These are phyloP conservation scores for Drosophila miranda DNA, from an alignment of 1,140 invertebrate genomes.

Conservation along the genomic window DNA sequence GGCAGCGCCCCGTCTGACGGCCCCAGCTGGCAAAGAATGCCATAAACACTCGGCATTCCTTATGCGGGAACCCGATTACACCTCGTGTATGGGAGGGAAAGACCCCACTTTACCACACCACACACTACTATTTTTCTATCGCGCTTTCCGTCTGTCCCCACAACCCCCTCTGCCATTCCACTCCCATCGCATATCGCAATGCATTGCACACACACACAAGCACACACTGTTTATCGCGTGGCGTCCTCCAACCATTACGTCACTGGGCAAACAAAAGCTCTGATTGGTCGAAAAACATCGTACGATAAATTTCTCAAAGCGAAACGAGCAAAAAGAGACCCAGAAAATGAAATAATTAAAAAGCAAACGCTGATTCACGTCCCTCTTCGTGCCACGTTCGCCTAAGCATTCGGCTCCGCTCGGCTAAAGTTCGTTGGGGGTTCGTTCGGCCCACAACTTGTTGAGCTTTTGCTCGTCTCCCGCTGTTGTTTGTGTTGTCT, in stretches of 20 bases:
- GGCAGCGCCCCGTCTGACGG: no score
- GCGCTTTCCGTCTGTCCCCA: neutral
- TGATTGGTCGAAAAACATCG: constrained; percentile 81
- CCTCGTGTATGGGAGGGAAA: constrained; percentile 6
- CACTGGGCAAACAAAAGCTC: constrained; percentile 76
- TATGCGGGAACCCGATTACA: constrained; percentile 14
- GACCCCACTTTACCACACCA: neutral
- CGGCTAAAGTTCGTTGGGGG: constrained; percentile 32
- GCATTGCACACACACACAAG: constrained; percentile 26
- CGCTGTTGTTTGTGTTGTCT: constrained; percentile 28
- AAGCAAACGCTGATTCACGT: constrained; percentile 56
- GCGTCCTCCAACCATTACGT: constrained; percentile 74
- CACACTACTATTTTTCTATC: constrained; percentile 20
- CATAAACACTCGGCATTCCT: constrained; percentile 44
- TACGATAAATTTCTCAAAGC: constrained; percentile 81
- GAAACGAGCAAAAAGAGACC: constrained; percentile 69
- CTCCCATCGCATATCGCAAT: constrained; percentile 12
- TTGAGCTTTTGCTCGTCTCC: constrained; percentile 45
- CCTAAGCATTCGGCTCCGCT: constrained; percentile 15
- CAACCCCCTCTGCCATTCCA: neutral
- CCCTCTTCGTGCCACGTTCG: constrained; percentile 53
- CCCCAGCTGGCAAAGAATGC: constrained; percentile 16
- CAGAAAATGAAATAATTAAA: constrained; percentile 71
- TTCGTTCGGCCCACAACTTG: constrained; percentile 51
- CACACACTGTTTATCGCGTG: constrained; percentile 55